phyloP scores from a whole-genome alignment of 2,888 invertebrate genomes.

The Eristalis arbustorum region DNA sequence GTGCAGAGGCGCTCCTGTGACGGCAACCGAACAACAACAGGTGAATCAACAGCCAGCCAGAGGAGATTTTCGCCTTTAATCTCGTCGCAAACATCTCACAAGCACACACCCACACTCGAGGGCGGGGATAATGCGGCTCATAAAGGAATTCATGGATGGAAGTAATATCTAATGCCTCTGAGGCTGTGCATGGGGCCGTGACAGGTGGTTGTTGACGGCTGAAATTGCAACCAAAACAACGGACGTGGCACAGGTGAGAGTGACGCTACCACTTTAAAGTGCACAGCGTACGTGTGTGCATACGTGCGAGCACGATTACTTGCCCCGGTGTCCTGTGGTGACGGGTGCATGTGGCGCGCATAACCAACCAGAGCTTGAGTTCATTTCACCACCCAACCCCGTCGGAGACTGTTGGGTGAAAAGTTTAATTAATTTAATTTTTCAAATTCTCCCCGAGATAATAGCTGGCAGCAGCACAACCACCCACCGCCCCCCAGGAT shows the following conservation, averaged over 20 bases:
- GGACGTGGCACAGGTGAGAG: constrained; percentile 62
- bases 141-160: constrained; percentile 52
- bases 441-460: constrained; percentile 41
- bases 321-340: constrained; percentile 5
- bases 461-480: constrained; percentile 12
- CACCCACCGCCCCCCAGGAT: constrained; percentile 18
- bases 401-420: constrained; percentile 1
- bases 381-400: background rate
- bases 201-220: constrained; percentile 14
- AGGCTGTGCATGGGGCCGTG: constrained; percentile 2
- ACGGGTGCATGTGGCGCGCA: background rate
- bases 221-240: constrained; percentile 28
- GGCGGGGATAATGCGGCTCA: constrained; percentile 51
- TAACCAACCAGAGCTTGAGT: constrained; percentile 6
- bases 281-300: constrained; percentile 52
- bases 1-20: constrained; percentile 11
- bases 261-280: constrained; percentile 56
- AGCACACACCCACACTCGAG: background rate
- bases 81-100: constrained; percentile 1
- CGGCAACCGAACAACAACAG: constrained; percentile 31
- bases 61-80: constrained; percentile 52
- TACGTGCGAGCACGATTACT: constrained; percentile 62
- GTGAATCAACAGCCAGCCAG: constrained; percentile 58
- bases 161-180: constrained; percentile 48
- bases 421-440: constrained; percentile 70